These are phyloP conservation scores for Microcebus tavaratra DNA, from an alignment of 2,113 vertebrate genomes.

Conservation along the genomic window DNA sequence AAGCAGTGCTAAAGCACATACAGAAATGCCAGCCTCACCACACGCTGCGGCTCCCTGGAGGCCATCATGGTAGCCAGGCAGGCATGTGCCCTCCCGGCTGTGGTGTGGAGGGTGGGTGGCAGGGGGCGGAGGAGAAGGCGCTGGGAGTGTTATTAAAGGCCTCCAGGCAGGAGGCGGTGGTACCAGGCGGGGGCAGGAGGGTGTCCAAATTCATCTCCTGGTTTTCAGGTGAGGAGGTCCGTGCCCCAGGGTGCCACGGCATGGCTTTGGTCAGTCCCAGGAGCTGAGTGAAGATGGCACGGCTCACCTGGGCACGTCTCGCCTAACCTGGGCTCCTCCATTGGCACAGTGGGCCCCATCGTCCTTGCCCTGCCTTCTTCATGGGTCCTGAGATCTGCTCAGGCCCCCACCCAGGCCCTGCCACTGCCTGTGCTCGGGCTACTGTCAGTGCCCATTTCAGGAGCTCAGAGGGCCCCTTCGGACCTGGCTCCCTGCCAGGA, in stretches of 20 bases:
- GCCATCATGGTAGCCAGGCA: rapidly evolving
- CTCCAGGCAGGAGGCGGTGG: neutral
- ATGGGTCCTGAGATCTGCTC: neutral
- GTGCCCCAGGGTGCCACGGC: rapidly evolving
- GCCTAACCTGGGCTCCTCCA: neutral
- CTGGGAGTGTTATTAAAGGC: neutral
- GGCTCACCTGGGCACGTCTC: rapidly evolving
- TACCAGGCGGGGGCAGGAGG: neutral
- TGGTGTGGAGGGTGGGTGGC: neutral
- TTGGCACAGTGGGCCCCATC: rapidly evolving
- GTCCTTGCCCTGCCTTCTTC: neutral
- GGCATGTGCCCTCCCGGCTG: rapidly evolving
- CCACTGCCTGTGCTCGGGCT: neutral
- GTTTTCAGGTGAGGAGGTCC: neutral
- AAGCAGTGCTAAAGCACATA: neutral
- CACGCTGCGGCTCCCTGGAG: neutral
- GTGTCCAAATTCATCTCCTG: neutral
- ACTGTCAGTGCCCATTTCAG: neutral
- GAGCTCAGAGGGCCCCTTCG: neutral
- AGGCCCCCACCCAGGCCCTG: neutral
- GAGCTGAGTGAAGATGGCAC: neutral
- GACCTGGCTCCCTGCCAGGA: neutral
- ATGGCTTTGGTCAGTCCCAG: neutral
- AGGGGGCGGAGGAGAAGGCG: neutral
- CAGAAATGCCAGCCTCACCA: neutral